Percentiles rank a stretch among this genome's conserved stretches.
Conservation (phyloP, 2,888 invertebrate genomes). For the Fissipunctia ypsillon region DNA sequence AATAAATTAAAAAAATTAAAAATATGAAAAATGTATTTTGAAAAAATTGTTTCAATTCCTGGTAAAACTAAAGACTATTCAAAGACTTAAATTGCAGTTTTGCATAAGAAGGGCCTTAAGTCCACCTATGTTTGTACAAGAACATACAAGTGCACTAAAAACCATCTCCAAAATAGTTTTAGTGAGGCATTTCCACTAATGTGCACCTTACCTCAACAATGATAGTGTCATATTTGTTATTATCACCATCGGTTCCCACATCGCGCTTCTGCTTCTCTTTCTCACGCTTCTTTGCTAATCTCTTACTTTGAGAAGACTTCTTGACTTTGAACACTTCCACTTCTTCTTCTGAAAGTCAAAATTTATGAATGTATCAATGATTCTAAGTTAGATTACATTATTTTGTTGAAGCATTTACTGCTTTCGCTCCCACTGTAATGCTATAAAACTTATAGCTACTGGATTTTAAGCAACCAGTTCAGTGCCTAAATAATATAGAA, state of each 20-base stretch:
- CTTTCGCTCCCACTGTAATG: neutral
- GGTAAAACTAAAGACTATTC: no score
- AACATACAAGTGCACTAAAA: neutral
- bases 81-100: neutral
- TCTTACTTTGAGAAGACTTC: slow-evolving; percentile 98
- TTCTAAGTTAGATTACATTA: neutral
- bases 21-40: neutral
- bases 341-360: slow-evolving; percentile 91
- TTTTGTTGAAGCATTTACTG: neutral
- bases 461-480: neutral
- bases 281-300: slow-evolving; percentile 95
- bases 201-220: slow-evolving; percentile 81
- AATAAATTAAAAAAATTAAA: no score
- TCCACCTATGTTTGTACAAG: neutral
- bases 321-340: slow-evolving; percentile 98
- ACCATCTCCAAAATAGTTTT: slow-evolving; percentile 28
- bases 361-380: neutral
- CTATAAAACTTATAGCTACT: neutral
- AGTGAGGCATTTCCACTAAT: slow-evolving; percentile 23
- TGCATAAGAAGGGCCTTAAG: no score
- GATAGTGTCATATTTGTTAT: slow-evolving; percentile 85
- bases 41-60: neutral
- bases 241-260: slow-evolving; percentile 80
- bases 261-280: slow-evolving; percentile 90
- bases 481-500: neutral